Base-by-base conservation (phyloP, 2,888 invertebrate species). In the Pollenia amentaria region DNA sequence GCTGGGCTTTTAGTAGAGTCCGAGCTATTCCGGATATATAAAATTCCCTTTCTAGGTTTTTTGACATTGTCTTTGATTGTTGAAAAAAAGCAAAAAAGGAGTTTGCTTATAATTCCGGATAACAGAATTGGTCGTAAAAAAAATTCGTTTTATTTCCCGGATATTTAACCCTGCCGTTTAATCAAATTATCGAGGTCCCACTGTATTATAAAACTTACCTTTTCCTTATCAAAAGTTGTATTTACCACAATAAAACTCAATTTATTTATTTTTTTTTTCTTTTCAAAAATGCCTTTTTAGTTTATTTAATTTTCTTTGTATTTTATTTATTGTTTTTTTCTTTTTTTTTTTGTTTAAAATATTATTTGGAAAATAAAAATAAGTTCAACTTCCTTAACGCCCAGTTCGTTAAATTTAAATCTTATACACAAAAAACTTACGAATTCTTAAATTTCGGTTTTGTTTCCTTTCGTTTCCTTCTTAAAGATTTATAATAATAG, bases 351-450 rank as follows among this genome's bases (percentile, higher is more conserved):
- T 84, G 55, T 84, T 72, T 53, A 29, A 83, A 80, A 87, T 84
- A 60, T 78, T 88, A 73, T 72, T 77, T 76, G 86, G 81, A 84
- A 86, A 88, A 73, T 69, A 73, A 88, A 86, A 87, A 88, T 88
- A 82, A 85, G 83, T 64, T 85, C 79, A 72, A 79, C 87, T 81
- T 85, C 77, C 80, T 83, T 88, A 80, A 83, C 64, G 83, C 86
- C 85, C 85, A 65, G 73, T 83, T 85, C 69, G 69, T 69, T 82
- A 62, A 69, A 51, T 44, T 72, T 75, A 77, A 83, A 78, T 79
- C 80, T 78, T 86, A 83, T 76, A 83, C 64, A 83, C 67, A 85
- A 78, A 78, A 81, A 80, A 62, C 16, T 44, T 62, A 44, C 62
- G 44, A 40, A 38, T 18, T 40, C 21, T 40, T 14, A 14, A 29